Base-by-base conservation (phyloP, 1,140 invertebrate species). In the Leptonema lineaticorne region DNA sequence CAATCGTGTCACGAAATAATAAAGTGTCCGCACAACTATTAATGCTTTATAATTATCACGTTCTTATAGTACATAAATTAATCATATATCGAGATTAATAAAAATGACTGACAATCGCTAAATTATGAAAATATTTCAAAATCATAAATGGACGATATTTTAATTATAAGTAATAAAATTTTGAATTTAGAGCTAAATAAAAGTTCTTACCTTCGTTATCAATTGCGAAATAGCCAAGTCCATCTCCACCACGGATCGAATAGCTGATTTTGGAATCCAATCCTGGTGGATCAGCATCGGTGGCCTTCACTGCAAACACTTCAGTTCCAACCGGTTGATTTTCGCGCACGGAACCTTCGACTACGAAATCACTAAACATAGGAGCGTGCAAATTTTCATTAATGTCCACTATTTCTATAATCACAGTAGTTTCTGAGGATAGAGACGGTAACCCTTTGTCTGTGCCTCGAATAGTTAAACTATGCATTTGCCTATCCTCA, bases 361-460 rank as follows among this genome's bases (percentile, higher is more conserved):
- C 82, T 29, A 94, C 90, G 74, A 91, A 91, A 77, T 94, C 93
- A 22, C 86, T 85, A 78, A 98, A 98, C 37, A 86, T 80, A 0
- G 96, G 96, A 24, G 93, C 81, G 75, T 91, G 86, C 2, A 89
- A 79, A 78, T 97, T 97, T 78, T 97, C 94, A 77, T 97, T 95
- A 9, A 98, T 94, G 81, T 98, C 94, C 46, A 93, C 88, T 22
- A 98, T 88, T 77, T 97, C 92, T 5, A 99, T 87, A 14, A 92
- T 86, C 18, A 94, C 83, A 46, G 88, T 88, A 30, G 89, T 88
- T 73, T 93, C 89, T 0, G 91, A 87, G 22, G 86, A 87, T 37
- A 94, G 78, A 0, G 89, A 82, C 0, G 91, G 90, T 37, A 84
- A 85, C 3, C 92, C 93, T 1, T 87, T 84, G 82, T 97, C 95